phyloP scores from a whole-genome alignment of 2,797 vertebrate genomes.

The Loriculus beryllinus region DNA sequence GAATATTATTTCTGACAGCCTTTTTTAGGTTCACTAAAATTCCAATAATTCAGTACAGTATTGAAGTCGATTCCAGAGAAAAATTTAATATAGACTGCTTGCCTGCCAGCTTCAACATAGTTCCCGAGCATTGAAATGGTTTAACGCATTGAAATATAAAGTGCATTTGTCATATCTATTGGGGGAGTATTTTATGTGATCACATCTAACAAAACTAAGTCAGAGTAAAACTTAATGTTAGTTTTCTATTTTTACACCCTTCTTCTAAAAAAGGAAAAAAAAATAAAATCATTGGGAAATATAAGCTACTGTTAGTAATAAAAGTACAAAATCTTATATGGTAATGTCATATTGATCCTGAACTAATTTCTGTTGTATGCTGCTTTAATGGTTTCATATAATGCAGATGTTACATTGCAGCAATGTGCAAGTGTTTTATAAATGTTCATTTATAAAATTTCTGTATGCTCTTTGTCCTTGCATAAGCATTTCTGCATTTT shows the following conservation, averaged over 20 bases:
- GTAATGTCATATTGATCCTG: background rate
- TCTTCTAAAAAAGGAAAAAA: background rate
- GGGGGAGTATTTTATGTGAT: conserved; percentile 77
- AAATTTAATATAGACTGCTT: conserved; percentile 84
- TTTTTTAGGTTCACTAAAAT: conserved; percentile 86
- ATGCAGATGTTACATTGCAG: background rate
- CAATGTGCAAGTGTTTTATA: background rate
- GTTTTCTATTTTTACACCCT: conserved; percentile 39
- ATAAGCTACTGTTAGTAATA: conserved; percentile 48
- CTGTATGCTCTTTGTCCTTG: background rate
- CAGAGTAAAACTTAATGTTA: conserved; percentile 68
- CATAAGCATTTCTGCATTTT: background rate
- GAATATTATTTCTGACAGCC: conserved; percentile 84
- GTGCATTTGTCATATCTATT: conserved; percentile 84
- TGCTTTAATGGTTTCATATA: background rate
- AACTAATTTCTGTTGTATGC: background rate
- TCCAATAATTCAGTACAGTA: conserved; percentile 85
- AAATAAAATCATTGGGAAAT: background rate
- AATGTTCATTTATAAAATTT: background rate
- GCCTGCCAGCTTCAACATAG: conserved; percentile 81
- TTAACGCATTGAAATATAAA: conserved; percentile 87
- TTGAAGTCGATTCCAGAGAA: conserved; percentile 83
- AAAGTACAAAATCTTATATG: conserved; percentile 16
- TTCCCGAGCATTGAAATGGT: conserved; percentile 80
- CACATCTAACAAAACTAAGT: conserved; percentile 75